Evolutionary conservation across 2,888 invertebrate genomes (phyloP), one percentile per base, ranked within the genome.

Genomic region (Lissocephala sabroskyi): DNA sequence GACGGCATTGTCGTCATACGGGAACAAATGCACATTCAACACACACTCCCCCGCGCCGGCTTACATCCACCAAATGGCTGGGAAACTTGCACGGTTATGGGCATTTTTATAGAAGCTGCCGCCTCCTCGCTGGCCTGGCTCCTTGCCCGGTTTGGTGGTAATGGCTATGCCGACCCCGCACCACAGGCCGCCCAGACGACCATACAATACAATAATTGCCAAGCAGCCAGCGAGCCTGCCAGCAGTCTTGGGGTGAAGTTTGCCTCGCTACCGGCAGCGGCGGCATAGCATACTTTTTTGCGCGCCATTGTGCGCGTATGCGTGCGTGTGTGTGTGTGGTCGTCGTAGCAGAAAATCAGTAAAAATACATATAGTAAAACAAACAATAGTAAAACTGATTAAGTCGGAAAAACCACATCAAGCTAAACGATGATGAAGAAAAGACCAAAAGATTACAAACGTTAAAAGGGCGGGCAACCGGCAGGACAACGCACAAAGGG

Each of bases 351-450:
- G 35, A 35, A 35, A 35, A 35, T 35, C 35, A 35, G 35, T 35
- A 35, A 33, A 41, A 29, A 41, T 41, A 41, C 29, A 48, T 62
- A 60, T 58, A 50, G 75, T 63, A 64, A 60, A 70, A 77, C 65
- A 79, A 75, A 79, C 76, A 78, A 79, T 70, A 78, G 71, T 70
- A 64, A 66, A 65, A 75, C 70, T 75, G 79, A 78, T 79, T 79
- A 68, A 65, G 77, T 74, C 61, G 65, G 63, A 61, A 79, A 67
- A 68, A 73, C 79, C 76, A 78, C 70, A 73, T 70, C 66, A 73
- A 68, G 66, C 70, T 71, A 77, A 78, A 76, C 64, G 70, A 79
- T 65, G 62, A 66, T 59, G 75, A 67, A 61, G 58, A 65, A 70
- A 74, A 64, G 70, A 74, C 77, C 66, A 68, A 71, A 77, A 74